Evolutionary conservation across 1,140 invertebrate genomes (phyloP).

Genomic region (Aphaenogaster rudis): DNA sequence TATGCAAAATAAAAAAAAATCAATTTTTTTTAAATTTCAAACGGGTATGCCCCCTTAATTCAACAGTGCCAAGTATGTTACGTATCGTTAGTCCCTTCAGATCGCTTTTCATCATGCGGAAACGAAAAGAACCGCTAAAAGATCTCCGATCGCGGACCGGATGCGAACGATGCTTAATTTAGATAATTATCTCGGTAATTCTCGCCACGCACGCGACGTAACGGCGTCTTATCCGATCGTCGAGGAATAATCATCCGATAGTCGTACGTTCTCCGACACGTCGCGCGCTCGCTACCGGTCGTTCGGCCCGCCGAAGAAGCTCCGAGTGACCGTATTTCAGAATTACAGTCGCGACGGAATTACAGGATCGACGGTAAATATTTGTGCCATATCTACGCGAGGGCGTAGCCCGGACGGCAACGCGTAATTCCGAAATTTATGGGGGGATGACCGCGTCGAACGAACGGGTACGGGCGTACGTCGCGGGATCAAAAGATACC

Average conservation of each 20-base stretch:
- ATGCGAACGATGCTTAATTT: neutral
- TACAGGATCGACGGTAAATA: conserved; percentile 73
- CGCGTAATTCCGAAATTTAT: conserved; percentile 79
- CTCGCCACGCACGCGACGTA: conserved; percentile 1
- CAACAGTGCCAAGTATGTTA: neutral
- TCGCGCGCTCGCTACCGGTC: neutral
- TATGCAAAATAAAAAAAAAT: no score
- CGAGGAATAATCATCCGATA: neutral
- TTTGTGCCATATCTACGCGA: conserved; percentile 66
- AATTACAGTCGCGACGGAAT: conserved; percentile 64
- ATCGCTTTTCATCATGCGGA: neutral
- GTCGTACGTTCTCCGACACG: neutral
- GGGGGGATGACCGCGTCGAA: conserved; percentile 63
- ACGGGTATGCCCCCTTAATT: neutral
- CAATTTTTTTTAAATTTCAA: no score
- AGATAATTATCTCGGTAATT: conserved; percentile 28
- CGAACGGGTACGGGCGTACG: conserved; percentile 40
- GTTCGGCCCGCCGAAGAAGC: neutral
- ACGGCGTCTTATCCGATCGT: conserved; percentile 30
- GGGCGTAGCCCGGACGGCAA: neutral
- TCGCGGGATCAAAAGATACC: conserved; percentile 40
- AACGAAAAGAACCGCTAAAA: neutral
- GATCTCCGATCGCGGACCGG: neutral
- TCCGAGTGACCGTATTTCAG: conserved; percentile 64
- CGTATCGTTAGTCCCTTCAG: neutral